Conservation (phyloP, 2,113 vertebrate species). For the Bos javanicus region DNA sequence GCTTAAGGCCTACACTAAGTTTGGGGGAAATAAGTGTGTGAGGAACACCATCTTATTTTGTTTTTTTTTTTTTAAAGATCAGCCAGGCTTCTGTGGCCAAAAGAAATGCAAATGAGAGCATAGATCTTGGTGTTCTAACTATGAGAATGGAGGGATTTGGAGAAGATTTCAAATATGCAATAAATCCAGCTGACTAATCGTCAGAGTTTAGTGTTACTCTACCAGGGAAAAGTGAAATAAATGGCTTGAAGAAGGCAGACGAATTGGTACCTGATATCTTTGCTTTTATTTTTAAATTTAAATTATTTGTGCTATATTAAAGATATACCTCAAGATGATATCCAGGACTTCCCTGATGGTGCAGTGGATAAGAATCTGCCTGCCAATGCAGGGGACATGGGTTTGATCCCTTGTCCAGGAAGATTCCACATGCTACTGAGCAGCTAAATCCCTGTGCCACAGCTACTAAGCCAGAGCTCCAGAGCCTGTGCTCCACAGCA, state of each 20-base stretch:
- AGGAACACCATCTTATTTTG: not conserved
- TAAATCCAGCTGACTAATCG: not conserved
- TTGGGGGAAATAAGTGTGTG: not conserved
- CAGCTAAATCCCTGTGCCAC: not conserved
- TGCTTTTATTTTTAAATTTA: not conserved
- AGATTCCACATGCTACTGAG: not conserved
- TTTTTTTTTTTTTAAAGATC: not conserved
- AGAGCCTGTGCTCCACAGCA: no score
- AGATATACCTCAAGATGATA: not conserved
- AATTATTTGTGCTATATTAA: not conserved
- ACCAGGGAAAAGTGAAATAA: not conserved
- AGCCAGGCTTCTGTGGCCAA: not conserved
- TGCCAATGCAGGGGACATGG: not conserved
- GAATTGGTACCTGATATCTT: not conserved
- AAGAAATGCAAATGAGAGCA: not conserved
- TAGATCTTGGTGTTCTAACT: not conserved
- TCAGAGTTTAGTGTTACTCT: not conserved
- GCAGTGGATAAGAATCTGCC: not conserved
- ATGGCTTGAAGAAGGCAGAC: not conserved
- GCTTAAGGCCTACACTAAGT: not conserved
- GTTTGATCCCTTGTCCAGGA: not conserved
- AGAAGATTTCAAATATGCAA: not conserved
- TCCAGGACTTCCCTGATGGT: not conserved
- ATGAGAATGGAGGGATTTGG: not conserved
- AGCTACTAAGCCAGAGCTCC: fast-evolving